A percentile compares a stretch with the other conserved stretches of the same genome.
Evolutionary conservation across 2,888 invertebrate species (phyloP).

Genomic region (Ctena decussata): DNA sequence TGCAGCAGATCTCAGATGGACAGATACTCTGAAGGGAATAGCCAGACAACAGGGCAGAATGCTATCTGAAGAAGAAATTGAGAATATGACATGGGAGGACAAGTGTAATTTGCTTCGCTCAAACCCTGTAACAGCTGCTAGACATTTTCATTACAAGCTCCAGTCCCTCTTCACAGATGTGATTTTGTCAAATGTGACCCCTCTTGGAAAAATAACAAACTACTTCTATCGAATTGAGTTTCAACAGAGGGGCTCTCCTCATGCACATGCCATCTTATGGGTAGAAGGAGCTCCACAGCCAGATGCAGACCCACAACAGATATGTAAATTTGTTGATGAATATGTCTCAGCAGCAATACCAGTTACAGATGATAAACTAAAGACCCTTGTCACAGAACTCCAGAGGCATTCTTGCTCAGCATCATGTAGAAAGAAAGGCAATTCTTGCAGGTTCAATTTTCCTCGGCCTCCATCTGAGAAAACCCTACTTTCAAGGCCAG

Average conservation of each 20-base stretch:
- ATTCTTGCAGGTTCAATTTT: conserved; percentile 5
- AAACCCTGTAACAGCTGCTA: conserved; percentile 62
- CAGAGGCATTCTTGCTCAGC: conserved; percentile 10
- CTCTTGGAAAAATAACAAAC: conserved; percentile 20
- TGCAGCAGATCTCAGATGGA: conserved; percentile 69
- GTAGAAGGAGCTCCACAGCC: conserved; percentile 28
- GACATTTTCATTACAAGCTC: conserved; percentile 32
- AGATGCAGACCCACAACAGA: conserved; percentile 2
- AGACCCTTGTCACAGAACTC: conserved; percentile 1
- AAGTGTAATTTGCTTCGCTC: conserved; percentile 50
- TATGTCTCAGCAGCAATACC: conserved; percentile 12
- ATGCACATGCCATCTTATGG: conserved; percentile 12
- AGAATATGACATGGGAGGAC: conserved; percentile 58
- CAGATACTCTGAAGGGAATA: conserved; percentile 63
- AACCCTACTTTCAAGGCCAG: background rate
- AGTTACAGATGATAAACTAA: background rate
- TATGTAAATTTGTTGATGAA: conserved; percentile 17
- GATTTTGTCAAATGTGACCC: conserved; percentile 27
- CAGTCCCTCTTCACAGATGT: conserved; percentile 57
- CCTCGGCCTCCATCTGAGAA: conserved; percentile 1
- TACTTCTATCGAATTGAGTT: conserved; percentile 22
- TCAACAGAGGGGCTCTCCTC: background rate
- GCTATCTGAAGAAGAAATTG: conserved; percentile 32
- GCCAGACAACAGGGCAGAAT: conserved; percentile 40
- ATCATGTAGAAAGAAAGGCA: conserved; percentile 6